Evolutionary conservation across 2,888 invertebrate genomes (phyloP).

Genomic region (Allolobophora icterica): DNA sequence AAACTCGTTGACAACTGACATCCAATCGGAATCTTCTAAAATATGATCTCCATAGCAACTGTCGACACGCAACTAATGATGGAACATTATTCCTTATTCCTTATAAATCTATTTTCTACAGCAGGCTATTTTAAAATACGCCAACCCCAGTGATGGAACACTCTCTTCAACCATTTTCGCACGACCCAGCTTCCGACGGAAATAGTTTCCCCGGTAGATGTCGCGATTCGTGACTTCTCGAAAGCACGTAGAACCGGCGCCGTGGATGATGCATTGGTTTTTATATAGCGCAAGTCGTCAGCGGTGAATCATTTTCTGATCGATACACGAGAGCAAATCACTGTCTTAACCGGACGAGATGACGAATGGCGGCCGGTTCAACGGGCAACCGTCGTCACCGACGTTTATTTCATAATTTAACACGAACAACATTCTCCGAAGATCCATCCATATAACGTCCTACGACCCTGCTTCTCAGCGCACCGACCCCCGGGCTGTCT

Average conservation of each 20-base stretch:
- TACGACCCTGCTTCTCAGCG: not conserved
- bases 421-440: not conserved
- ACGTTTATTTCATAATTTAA: conserved; percentile 12
- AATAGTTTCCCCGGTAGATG: not conserved
- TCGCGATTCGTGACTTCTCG: not conserved
- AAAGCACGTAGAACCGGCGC: not conserved
- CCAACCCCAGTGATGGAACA: not conserved
- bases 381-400: not conserved
- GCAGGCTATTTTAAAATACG: no score
- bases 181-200: not conserved
- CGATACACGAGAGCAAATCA: conserved; percentile 2
- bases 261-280: conserved; percentile 8
- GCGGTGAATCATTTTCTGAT: not conserved
- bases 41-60: not conserved
- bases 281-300: not conserved
- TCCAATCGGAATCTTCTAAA: not conserved
- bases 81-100: no score
- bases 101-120: not conserved
- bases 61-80: not conserved
- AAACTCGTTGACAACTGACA: not conserved
- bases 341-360: not conserved
- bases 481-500: not conserved
- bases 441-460: conserved; percentile 17
- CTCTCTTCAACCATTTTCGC: not conserved
- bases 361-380: not conserved